Evolutionary conservation across 2,888 invertebrate genomes (phyloP).

Genomic region (Adelphocoris suturalis): DNA sequence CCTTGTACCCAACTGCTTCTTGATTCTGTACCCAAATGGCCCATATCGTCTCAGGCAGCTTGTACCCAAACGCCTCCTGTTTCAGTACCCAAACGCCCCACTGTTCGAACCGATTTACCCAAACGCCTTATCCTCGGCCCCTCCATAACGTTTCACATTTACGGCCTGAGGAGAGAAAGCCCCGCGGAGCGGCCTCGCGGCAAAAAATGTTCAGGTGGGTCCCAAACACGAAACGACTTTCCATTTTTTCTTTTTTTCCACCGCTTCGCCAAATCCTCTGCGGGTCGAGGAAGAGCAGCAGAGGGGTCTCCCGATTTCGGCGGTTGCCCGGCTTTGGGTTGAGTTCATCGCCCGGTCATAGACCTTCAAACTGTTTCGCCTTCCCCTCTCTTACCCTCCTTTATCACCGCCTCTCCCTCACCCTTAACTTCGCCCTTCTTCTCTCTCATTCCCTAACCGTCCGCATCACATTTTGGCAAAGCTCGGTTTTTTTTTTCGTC

Average conservation of each 20-base stretch:
- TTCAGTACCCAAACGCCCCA: too few relatives aligned
- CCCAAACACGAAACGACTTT: not conserved
- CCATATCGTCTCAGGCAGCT: too few relatives aligned
- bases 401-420: not conserved
- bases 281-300: not conserved
- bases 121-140: too few relatives aligned
- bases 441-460: not conserved
- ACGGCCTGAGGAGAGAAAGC: not conserved
- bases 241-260: not conserved
- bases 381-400: not conserved
- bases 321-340: constrained; percentile 26
- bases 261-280: not conserved
- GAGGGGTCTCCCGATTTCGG: not conserved
- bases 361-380: constrained; percentile 33
- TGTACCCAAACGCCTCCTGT: too few relatives aligned
- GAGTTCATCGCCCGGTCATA: constrained; percentile 42
- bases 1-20: too few relatives aligned
- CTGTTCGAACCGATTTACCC: too few relatives aligned
- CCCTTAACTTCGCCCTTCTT: not conserved
- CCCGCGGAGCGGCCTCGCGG: not conserved
- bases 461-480: constrained; percentile 58
- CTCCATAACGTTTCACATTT: too few relatives aligned
- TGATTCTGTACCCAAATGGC: too few relatives aligned
- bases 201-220: not conserved
- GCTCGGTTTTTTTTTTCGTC: not conserved